phyloP scores from a whole-genome alignment of 2,113 vertebrate genomes.

The Macquaria australasica region DNA sequence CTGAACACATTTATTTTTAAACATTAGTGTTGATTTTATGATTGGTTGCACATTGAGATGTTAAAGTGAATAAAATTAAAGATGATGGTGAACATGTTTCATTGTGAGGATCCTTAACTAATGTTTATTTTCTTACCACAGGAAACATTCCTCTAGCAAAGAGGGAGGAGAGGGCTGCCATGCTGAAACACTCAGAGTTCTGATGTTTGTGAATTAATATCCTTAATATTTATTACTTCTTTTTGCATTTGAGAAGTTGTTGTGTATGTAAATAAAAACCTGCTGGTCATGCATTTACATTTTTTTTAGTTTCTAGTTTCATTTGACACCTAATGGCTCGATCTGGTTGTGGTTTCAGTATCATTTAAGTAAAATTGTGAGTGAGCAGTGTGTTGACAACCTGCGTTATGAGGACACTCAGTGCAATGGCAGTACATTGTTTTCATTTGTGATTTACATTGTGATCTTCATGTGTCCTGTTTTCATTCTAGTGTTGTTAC shows the following conservation, averaged over 20 bases:
- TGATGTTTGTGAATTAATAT: conserved; percentile 42
- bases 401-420: not conserved
- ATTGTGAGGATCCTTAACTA: not conserved
- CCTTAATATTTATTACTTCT: not conserved
- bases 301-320: conserved; percentile 17
- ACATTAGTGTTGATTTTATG: not conserved
- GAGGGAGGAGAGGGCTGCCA: conserved; percentile 79
- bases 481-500: not conserved
- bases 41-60: not conserved
- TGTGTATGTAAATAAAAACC: not conserved
- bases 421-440: not conserved
- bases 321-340: not conserved
- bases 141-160: conserved; percentile 92
- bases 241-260: not conserved
- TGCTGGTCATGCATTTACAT: not conserved
- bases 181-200: conserved; percentile 77
- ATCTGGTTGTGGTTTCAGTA: conserved; percentile 35
- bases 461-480: not conserved
- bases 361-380: not conserved
- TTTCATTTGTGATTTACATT: not conserved
- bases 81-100: not conserved
- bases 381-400: not conserved
- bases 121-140: conserved; percentile 64
- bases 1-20: not conserved
- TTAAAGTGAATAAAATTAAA: not conserved